phyloP scores from a whole-genome alignment of 2,888 invertebrate species.

The Microchrysa polita region DNA sequence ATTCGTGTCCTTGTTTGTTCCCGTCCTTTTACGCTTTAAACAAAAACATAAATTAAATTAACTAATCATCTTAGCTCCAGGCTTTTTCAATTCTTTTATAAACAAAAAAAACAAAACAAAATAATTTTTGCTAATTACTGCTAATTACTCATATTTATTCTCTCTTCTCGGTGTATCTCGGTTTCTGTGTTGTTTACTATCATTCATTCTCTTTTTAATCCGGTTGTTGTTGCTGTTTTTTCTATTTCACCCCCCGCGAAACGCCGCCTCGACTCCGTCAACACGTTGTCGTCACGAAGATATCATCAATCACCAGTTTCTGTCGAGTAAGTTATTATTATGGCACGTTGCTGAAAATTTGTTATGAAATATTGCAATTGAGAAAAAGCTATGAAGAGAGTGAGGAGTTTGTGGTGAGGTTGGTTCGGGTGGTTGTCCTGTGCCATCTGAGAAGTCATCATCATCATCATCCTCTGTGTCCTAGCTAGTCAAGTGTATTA shows the following conservation, averaged over 20 bases:
- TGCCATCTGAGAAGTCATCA: too few relatives aligned
- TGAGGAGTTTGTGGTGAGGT: too few relatives aligned
- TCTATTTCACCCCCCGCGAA: conserved; percentile 17
- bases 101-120: too few relatives aligned
- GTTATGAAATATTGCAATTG: conserved; percentile 33
- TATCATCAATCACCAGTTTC: conserved; percentile 86
- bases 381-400: too few relatives aligned
- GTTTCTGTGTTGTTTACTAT: background rate
- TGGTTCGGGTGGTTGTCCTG: too few relatives aligned
- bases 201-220: background rate
- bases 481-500: background rate
- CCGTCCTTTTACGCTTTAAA: background rate
- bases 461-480: too few relatives aligned
- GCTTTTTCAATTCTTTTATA: background rate
- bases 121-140: conserved; percentile 33
- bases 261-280: conserved; percentile 62
- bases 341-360: background rate
- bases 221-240: background rate
- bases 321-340: conserved; percentile 80
- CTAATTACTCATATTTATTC: conserved; percentile 26
- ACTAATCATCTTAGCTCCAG: conserved; percentile 20
- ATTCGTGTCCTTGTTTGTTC: too few relatives aligned
- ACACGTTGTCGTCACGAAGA: conserved; percentile 70
- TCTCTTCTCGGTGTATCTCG: too few relatives aligned
- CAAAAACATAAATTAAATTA: background rate